Base-by-base conservation (phyloP, 1,140 invertebrate species). In the Caerostris extrusa region DNA sequence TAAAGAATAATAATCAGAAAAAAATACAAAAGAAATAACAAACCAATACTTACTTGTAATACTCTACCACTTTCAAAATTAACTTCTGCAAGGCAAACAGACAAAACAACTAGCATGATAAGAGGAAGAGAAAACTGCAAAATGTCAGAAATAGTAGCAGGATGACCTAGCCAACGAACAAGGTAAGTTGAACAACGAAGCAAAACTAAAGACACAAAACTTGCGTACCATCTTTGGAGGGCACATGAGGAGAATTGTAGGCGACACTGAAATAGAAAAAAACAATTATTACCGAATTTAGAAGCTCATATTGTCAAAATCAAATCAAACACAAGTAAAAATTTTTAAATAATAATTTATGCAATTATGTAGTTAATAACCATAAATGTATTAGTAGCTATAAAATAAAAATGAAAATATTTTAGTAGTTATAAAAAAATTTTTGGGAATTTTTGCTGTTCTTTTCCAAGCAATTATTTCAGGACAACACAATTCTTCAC, bases 221-320 rank as follows among this genome's bases (percentile, higher is more conserved):
- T 95, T 10, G 95, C 95, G 95, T 96, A 94, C 96, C 96, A 96
- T 5, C 96, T 94, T 94, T 96, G 96, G 7, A 96, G 95, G 7
- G 95, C 95, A 19, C 94, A 94, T 1, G 96, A 96, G 55, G 96
- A 95, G 50, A 95, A 94, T 50, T 95, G 92, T 91, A 96, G 94
- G 2, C 96, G 95, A 69, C 95, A 95, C 96, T 96, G 94, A 95
- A 95, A 95, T 91, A 94, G 10, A 85, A 85, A 56, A 7, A 17
- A 19, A 58, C 17, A 77, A 34, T 34, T 19, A 34, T 10, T 53
- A 77, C 19, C 5, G 34, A 34, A 34, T 34, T 34, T 34, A 34
- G 34, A 34, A 34, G 34, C 34, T 34, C 34, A 34, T 34, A 34
- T 34, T 34, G 34, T 34, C 34, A 34, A 34, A 10, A 17, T 17